Conservation (phyloP, 2,888 invertebrate genomes). For the Phortica magna region DNA sequence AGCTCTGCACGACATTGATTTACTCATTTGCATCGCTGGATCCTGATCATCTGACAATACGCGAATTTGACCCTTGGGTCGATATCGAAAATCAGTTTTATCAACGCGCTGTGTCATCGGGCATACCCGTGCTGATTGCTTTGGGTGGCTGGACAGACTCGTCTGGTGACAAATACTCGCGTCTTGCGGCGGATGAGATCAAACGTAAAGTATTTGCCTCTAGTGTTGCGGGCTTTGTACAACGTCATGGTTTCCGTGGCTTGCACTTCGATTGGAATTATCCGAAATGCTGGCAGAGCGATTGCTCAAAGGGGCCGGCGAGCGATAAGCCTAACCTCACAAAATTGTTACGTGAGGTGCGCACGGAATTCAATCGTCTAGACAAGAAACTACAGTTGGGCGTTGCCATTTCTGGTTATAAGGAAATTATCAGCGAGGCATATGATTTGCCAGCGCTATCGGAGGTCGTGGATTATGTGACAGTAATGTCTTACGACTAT, state of each 20-base stretch:
- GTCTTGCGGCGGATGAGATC: slow-evolving; percentile 84
- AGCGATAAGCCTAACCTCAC: slow-evolving; percentile 89
- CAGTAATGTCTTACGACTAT: slow-evolving; percentile 93
- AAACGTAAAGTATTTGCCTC: slow-evolving; percentile 85
- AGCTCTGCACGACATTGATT: slow-evolving; percentile 91
- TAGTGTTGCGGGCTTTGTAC: slow-evolving; percentile 85
- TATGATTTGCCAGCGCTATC: slow-evolving; percentile 88
- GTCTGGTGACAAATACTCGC: slow-evolving; percentile 90
- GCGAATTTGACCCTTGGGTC: slow-evolving; percentile 92
- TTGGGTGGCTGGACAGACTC: slow-evolving; percentile 98
- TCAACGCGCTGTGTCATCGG: slow-evolving; percentile 85
- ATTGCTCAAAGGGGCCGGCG: slow-evolving; percentile 88
- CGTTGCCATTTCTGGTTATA: slow-evolving; percentile 92
- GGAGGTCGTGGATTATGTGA: slow-evolving; percentile 86
- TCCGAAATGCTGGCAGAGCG: slow-evolving; percentile 95
- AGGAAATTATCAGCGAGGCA: slow-evolving; percentile 91
- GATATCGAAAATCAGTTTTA: slow-evolving; percentile 93
- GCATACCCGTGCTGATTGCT: slow-evolving; percentile 85
- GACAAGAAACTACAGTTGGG: slow-evolving; percentile 84
- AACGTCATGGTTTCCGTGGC: slow-evolving; percentile 88
- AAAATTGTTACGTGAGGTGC: slow-evolving; percentile 84
- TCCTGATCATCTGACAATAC: slow-evolving; percentile 86
- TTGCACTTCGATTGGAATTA: slow-evolving; percentile 97
- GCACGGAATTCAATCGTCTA: slow-evolving; percentile 68
- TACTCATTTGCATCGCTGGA: slow-evolving; percentile 94